A percentile compares a stretch with the other conserved stretches of the same genome.
Conservation (phyloP, 2,113 vertebrate species). For the Corydoras sp. region DNA sequence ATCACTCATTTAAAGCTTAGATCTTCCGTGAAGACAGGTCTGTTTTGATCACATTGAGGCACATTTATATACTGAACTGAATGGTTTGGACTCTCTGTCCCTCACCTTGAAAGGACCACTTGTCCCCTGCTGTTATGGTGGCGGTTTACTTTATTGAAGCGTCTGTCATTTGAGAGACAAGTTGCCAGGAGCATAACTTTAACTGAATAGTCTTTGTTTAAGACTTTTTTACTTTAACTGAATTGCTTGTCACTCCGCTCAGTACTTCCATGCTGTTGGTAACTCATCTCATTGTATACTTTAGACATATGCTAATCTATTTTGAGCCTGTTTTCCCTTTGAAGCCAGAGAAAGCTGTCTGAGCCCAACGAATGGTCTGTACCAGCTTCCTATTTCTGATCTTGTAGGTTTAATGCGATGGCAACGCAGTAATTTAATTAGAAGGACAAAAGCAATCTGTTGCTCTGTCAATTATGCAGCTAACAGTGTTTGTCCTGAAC, state of each 20-base stretch:
- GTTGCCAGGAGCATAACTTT: slow-evolving; percentile 26
- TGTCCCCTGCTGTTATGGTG: slow-evolving; percentile 29
- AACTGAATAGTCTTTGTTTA: slow-evolving; percentile 38
- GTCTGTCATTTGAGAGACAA: slow-evolving; percentile 20
- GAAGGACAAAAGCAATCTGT: slow-evolving; percentile 46
- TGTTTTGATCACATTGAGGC: no score
- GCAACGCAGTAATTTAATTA: slow-evolving; percentile 46
- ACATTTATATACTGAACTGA: slow-evolving; percentile 17
- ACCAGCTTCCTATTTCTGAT: slow-evolving; percentile 31
- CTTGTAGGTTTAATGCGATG: slow-evolving; percentile 40
- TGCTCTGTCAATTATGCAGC: slow-evolving; percentile 44
- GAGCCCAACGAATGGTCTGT: slow-evolving; percentile 31
- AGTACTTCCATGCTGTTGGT: slow-evolving; percentile 17
- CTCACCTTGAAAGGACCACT: slow-evolving; percentile 39
- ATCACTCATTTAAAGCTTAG: no score
- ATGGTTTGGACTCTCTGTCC: slow-evolving; percentile 29
- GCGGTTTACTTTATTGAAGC: slow-evolving; percentile 20
- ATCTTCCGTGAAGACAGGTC: no score
- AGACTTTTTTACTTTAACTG: slow-evolving; percentile 12
- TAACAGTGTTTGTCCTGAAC: slow-evolving; percentile 26
- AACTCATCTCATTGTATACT: slow-evolving; percentile 21
- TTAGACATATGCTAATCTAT: slow-evolving; percentile 37
- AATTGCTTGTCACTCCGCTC: slow-evolving; percentile 33
- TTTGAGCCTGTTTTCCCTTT: slow-evolving; percentile 3
- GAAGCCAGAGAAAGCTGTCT: slow-evolving; percentile 27